phyloP scores from a whole-genome alignment of 2,888 invertebrate genomes.

The Teleiodes luculella region DNA sequence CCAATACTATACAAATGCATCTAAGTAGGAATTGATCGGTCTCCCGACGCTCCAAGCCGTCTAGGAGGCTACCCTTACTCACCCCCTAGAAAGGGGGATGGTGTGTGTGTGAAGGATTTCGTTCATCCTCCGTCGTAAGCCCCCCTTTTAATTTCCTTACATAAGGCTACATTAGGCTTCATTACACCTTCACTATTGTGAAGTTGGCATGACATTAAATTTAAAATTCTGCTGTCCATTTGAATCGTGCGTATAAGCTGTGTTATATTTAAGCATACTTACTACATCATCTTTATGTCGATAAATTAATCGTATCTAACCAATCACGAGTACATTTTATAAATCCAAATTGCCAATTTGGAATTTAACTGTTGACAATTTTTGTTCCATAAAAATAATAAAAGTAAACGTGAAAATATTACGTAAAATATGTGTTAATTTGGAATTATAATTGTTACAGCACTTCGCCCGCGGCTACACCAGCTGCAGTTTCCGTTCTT shows the following conservation, averaged over 20 bases:
- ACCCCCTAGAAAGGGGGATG: conserved; percentile 26
- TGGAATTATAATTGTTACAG: no score
- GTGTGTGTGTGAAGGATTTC: conserved; percentile 26
- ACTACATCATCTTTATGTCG: not conserved
- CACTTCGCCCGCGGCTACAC: no score
- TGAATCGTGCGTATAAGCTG: not conserved
- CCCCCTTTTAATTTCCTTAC: conserved; percentile 24
- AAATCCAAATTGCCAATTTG: conserved; percentile 19
- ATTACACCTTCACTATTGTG: conserved; percentile 1
- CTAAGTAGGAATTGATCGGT: conserved; percentile 25
- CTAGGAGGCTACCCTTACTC: conserved; percentile 37
- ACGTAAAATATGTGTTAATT: no score
- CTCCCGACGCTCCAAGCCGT: conserved; percentile 32
- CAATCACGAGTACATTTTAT: no score
- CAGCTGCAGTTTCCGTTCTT: no score
- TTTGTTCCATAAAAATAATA: no score
- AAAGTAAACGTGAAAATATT: no score
- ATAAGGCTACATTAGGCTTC: conserved; percentile 37
- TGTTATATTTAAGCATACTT: not conserved
- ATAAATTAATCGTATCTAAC: conserved; percentile 2
- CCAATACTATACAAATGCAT: no score
- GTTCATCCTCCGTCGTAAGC: conserved; percentile 31
- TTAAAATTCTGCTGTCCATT: not conserved
- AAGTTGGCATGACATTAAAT: not conserved
- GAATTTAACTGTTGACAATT: no score